Percentiles rank a stretch among this genome's conserved stretches.
phyloP scores from a whole-genome alignment of 2,797 vertebrate genomes.

The Cryptoblepharus egeriae region DNA sequence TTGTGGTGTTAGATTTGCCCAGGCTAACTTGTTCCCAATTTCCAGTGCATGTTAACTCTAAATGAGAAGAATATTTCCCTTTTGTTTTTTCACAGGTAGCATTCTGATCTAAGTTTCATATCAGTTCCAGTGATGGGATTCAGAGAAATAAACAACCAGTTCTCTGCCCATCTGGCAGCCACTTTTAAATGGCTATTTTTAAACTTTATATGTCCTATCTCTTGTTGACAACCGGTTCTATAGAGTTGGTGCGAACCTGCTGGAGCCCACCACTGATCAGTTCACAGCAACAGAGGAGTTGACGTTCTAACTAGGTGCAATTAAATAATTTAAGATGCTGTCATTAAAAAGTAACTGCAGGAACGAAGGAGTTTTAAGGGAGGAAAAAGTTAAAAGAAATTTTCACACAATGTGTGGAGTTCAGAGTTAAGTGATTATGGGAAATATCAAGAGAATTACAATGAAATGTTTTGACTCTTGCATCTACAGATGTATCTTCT shows the following conservation, averaged over 20 bases:
- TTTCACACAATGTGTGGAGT: constrained; percentile 25
- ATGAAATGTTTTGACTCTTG: constrained; percentile 35
- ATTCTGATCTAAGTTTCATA: constrained; percentile 1
- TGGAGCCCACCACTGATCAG: too few relatives aligned
- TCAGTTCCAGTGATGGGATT: too few relatives aligned
- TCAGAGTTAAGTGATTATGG: constrained; percentile 53
- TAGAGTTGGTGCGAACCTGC: too few relatives aligned
- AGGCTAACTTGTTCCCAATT: neutral
- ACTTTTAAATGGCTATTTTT: too few relatives aligned
- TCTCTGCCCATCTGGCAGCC: too few relatives aligned
- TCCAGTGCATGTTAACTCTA: neutral
- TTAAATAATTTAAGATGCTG: constrained; percentile 69
- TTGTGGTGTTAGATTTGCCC: neutral
- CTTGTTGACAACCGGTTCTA: too few relatives aligned
- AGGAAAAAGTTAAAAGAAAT: constrained; percentile 55
- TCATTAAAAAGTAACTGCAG: constrained; percentile 65
- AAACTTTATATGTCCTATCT: too few relatives aligned
- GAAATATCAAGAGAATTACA: constrained; percentile 51
- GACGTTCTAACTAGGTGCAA: constrained; percentile 58
- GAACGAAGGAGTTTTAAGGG: constrained; percentile 65
- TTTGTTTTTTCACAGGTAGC: constrained; percentile 27
- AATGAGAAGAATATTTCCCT: neutral
- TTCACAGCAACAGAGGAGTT: constrained; percentile 26
- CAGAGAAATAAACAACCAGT: too few relatives aligned
- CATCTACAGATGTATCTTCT: constrained; percentile 14